phyloP scores from a whole-genome alignment of 2,888 invertebrate genomes.

The Hyposoter didymator region DNA sequence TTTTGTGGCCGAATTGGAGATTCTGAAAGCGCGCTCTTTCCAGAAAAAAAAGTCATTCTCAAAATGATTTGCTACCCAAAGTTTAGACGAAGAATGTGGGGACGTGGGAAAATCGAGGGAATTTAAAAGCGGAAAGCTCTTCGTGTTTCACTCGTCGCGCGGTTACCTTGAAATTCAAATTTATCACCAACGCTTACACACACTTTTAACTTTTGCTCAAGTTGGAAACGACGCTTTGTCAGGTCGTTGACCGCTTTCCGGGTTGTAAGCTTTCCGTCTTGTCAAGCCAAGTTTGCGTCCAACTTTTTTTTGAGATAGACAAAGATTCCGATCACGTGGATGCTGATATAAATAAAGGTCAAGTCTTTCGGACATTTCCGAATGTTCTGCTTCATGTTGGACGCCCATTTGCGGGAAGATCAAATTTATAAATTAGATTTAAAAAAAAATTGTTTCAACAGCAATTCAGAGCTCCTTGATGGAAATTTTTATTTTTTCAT shows the following conservation, averaged over 20 bases:
- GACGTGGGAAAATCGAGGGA: background rate
- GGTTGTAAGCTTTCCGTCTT: background rate
- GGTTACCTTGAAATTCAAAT: background rate
- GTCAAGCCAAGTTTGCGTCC: no score
- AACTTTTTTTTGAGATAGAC: background rate
- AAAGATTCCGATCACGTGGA: slow-evolving; percentile 9
- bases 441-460: no score
- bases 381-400: background rate
- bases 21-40: background rate
- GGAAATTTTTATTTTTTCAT: no score
- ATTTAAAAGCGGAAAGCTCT: background rate
- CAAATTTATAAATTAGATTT: no score
- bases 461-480: no score
- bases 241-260: slow-evolving; percentile 4
- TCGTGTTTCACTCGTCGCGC: background rate
- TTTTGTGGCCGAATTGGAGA: no score
- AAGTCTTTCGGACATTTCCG: background rate
- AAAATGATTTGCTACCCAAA: background rate
- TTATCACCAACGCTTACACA: background rate
- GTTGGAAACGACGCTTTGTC: background rate
- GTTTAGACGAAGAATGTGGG: background rate
- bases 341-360: background rate
- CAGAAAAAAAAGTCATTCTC: background rate
- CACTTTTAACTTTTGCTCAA: slow-evolving; percentile 2
- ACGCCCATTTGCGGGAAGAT: background rate